Evolutionary conservation across 2,888 invertebrate genomes (phyloP), one percentile per base, ranked within the genome.

Genomic region (Plebejus anna): DNA sequence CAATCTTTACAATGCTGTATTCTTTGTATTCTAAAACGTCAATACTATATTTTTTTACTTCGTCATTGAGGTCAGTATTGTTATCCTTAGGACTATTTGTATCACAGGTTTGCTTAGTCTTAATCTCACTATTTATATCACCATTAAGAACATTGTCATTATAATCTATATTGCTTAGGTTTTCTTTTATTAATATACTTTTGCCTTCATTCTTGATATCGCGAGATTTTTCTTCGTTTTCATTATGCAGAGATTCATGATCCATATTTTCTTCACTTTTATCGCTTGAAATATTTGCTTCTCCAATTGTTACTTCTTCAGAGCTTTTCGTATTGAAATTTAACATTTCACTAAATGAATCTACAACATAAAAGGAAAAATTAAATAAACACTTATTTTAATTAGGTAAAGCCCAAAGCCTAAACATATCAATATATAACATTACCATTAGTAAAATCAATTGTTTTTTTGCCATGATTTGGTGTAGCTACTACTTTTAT

Each of bases 1-100:
- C 73, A 6, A 73, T 73, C 73, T 73, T 73, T 28, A 73, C 9
- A 32, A 73, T 73, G 16, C 51, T 73, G 51, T 32, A 55, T 73
- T 55, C 73, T 51, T 73, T 32, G 55, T 73, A 73, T 32, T 55
- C 55, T 73, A 55, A n/a, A n/a, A 73, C 55, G 51, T 73, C 51
- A 51, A 73, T 73, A 16, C 28, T 32, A 55, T 73, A 51, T 32
- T 47, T 47, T 16, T 51, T 2, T 11, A 28, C 16, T n/a, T 28
- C 42, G 3, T 32, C 16, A 55, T n/a, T 32, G 16, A 36, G 22
- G 4, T 51, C 13, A 32, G 7, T 22, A 22, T 22, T 16, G 28
- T 28, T 72, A 71, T 61, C 28, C 66, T 66, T 66, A 66, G 1
- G 13, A 66, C 66, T 66, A 66, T 36, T 66, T 66, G 32, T 66